phyloP scores from a whole-genome alignment of 2,888 invertebrate species.

The Oscheius sp. region DNA sequence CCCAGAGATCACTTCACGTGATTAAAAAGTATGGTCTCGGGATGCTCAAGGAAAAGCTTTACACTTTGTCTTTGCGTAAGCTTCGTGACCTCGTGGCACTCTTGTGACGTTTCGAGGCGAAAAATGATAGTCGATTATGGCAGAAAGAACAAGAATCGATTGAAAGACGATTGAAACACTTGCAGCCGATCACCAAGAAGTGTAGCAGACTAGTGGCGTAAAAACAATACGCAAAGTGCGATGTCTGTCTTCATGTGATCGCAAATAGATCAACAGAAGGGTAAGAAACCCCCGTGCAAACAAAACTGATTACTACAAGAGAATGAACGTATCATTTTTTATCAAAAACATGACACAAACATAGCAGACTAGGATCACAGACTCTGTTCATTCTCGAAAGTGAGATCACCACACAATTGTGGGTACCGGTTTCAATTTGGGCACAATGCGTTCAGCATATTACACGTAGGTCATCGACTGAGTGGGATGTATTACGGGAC shows the following conservation, averaged over 20 bases:
- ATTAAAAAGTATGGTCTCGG: constrained; percentile 5
- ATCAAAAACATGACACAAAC: constrained; percentile 24
- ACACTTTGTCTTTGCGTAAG: constrained; percentile 23
- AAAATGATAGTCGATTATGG: not conserved
- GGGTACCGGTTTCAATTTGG: constrained; percentile 18
- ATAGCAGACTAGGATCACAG: constrained; percentile 37
- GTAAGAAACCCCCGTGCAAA: not conserved
- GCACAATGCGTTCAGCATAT: constrained; percentile 15
- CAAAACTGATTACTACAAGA: not conserved
- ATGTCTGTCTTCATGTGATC: constrained; percentile 15
- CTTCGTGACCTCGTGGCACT: constrained; percentile 5
- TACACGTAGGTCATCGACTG: constrained; percentile 60
- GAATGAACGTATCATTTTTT: not conserved
- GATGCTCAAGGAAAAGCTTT: constrained; percentile 19
- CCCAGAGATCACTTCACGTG: constrained; percentile 16
- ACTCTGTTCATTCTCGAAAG: constrained; percentile 11
- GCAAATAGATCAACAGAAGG: not conserved
- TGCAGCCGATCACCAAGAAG: not conserved
- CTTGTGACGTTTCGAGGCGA: not conserved
- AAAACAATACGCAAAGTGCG: constrained; percentile 14
- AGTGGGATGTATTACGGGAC: constrained; percentile 23
- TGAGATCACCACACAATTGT: not conserved
- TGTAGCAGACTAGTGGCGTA: not conserved
- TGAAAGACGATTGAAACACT: not conserved
- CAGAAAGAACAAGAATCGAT: not conserved